phyloP scores from a whole-genome alignment of 2,797 vertebrate species.

The Hirundo rustica region DNA sequence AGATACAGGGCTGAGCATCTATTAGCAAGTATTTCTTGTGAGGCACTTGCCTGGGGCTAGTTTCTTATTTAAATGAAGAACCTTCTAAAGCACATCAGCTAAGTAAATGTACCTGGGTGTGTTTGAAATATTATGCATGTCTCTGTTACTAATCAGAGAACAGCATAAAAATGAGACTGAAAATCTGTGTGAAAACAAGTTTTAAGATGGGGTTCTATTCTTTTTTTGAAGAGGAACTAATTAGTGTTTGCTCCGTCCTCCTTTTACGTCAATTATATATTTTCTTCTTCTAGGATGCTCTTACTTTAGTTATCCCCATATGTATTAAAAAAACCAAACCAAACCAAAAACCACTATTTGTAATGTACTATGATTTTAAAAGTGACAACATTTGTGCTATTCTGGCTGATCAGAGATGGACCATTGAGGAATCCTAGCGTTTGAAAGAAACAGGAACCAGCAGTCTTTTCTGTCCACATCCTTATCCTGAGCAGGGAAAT shows the following conservation, averaged over 20 bases:
- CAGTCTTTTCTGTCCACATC: neutral
- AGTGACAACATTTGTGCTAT: neutral
- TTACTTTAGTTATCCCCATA: neutral
- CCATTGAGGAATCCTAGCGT: neutral
- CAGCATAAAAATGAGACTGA: neutral
- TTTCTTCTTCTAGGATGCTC: neutral
- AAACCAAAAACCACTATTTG: neutral
- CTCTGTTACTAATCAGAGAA: neutral
- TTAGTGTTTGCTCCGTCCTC: neutral
- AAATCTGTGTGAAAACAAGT: neutral
- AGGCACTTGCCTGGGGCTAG: neutral
- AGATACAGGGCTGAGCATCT: conserved; percentile 16
- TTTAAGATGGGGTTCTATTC: neutral
- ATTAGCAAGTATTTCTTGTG: conserved; percentile 3
- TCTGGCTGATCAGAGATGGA: neutral
- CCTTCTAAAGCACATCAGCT: neutral
- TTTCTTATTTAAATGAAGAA: conserved; percentile 2
- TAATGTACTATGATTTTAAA: neutral
- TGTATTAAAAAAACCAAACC: neutral
- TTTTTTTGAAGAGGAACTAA: neutral
- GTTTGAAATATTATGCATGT: neutral
- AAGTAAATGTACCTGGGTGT: neutral
- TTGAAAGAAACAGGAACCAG: neutral
- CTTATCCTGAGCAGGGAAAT: neutral
- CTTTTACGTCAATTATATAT: neutral